These are phyloP conservation scores for Pelobates cultripes DNA, from an alignment of 2,797 vertebrate genomes.

Conservation along the genomic window DNA sequence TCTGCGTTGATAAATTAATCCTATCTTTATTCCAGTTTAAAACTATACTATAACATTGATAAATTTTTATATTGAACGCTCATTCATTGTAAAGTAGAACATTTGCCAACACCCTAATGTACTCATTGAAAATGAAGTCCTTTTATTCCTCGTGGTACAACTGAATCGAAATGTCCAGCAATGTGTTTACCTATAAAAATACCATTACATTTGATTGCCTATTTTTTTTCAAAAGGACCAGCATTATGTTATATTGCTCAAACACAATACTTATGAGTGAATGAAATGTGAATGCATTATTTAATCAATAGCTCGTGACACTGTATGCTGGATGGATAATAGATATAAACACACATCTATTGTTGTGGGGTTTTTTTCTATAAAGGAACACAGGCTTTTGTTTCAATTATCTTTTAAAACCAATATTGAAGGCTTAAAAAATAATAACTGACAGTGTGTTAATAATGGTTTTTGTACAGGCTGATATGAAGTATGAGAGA, in stretches of 20 bases:
- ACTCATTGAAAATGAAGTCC: constrained; percentile 42
- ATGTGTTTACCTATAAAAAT: constrained; percentile 51
- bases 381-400: neutral
- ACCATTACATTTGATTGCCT: constrained; percentile 51
- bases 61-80: constrained; percentile 26
- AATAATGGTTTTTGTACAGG: too few species aligned
- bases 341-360: constrained; percentile 13
- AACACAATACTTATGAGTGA: constrained; percentile 51
- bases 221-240: constrained; percentile 52
- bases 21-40: constrained; percentile 37
- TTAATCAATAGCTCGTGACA: constrained; percentile 53
- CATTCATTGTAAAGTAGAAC: constrained; percentile 38
- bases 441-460: neutral
- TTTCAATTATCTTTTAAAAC: neutral
- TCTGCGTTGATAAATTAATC: constrained; percentile 35
- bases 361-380: neutral
- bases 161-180: constrained; percentile 34
- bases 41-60: constrained; percentile 44
- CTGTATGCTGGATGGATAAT: constrained; percentile 31
- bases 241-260: constrained; percentile 40
- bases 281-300: constrained; percentile 52
- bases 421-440: neutral
- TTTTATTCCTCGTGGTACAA: constrained; percentile 44
- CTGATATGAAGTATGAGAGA: too few species aligned
- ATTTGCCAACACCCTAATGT: constrained; percentile 42